Conservation (phyloP, 2,797 vertebrate genomes). For the Taenioides sp. region DNA sequence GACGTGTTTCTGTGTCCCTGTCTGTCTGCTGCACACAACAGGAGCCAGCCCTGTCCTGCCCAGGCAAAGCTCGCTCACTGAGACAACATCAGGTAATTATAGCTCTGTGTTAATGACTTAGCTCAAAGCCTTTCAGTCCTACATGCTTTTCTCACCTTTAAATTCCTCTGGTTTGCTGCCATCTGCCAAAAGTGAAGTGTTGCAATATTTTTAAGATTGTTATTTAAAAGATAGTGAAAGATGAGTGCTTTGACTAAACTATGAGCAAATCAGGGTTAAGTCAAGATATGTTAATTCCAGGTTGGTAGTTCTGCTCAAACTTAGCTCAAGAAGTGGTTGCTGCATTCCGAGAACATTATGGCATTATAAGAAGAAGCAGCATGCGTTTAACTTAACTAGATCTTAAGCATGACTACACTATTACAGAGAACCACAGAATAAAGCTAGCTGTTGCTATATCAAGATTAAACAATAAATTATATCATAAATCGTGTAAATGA, state of each 20-base stretch:
- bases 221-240: neutral
- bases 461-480: too few relatives aligned
- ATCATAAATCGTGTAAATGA: too few relatives aligned
- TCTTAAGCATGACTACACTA: neutral
- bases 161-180: constrained; percentile 9
- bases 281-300: too few relatives aligned
- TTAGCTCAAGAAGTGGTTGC: too few relatives aligned
- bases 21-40: constrained; percentile 57
- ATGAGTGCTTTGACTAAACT: neutral
- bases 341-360: too few relatives aligned
- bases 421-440: neutral
- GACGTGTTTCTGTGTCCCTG: constrained; percentile 53
- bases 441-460: too few relatives aligned
- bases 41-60: constrained; percentile 68
- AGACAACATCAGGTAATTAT: constrained; percentile 62
- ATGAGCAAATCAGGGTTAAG: neutral
- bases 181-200: neutral
- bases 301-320: too few relatives aligned
- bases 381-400: too few relatives aligned
- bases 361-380: too few relatives aligned
- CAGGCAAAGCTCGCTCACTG: constrained; percentile 61
- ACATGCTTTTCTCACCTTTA: constrained; percentile 25
- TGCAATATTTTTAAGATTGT: neutral
- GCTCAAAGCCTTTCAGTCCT: constrained; percentile 54
- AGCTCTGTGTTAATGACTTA: constrained; percentile 64